Evolutionary conservation across 2,113 vertebrate species (phyloP).

Genomic region (Lepus americanus): DNA sequence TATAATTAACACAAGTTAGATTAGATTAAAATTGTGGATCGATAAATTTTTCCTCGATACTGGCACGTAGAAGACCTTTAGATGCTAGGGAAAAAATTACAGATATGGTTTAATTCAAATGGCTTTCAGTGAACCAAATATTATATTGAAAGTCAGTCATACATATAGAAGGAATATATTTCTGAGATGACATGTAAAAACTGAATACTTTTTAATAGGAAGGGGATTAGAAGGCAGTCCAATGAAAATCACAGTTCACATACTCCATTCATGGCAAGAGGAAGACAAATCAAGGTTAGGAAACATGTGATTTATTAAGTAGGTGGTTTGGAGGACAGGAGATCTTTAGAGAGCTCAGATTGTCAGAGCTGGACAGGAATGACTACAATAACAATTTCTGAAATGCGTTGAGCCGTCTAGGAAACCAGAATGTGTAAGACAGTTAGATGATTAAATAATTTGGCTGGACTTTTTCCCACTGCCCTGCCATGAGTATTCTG

Average conservation of each 20-base stretch:
- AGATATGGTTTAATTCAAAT: not conserved
- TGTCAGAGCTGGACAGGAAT: not conserved
- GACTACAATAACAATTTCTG: constrained; percentile 11
- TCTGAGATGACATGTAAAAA: constrained; percentile 8
- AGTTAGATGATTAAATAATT: constrained; percentile 29
- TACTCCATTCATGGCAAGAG: not conserved
- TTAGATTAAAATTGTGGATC: not conserved
- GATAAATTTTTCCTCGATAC: not conserved
- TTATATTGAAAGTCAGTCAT: not conserved
- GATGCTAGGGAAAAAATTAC: constrained; percentile 6
- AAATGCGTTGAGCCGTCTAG: not conserved
- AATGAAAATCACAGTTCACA: not conserved
- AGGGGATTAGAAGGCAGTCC: not conserved
- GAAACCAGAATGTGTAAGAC: not conserved
- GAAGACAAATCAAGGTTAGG: not conserved
- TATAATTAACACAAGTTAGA: not conserved
- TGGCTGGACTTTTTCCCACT: not conserved
- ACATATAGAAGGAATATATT: constrained; percentile 25
- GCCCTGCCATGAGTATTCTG: not conserved
- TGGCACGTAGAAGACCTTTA: not conserved
- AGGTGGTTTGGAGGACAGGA: not conserved
- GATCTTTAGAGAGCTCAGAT: not conserved
- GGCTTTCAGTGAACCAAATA: not conserved
- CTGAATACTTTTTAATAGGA: not conserved
- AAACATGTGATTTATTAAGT: not conserved